Evolutionary conservation across 2,888 invertebrate species (phyloP).

Genomic region (Pollenia labialis): DNA sequence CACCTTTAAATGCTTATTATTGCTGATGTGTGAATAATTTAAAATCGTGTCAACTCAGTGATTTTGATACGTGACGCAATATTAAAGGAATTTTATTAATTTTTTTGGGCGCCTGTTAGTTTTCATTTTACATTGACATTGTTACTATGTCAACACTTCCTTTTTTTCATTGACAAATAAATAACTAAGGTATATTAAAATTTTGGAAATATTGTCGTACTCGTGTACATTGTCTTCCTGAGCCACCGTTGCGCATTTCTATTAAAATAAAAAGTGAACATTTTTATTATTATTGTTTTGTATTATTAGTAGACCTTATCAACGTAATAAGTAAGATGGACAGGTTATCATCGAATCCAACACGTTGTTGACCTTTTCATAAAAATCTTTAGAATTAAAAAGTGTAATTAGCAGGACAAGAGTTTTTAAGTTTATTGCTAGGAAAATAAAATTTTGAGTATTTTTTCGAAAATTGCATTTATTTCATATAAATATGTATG

Average conservation of each 20-base stretch:
- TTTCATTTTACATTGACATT: neutral
- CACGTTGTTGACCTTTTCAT: neutral
- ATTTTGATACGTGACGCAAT: neutral
- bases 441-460: too few species aligned
- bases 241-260: conserved; percentile 21
- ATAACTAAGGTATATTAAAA: neutral
- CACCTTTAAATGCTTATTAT: neutral
- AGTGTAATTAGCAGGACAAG: too few species aligned
- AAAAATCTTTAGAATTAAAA: neutral
- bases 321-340: neutral
- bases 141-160: too few species aligned
- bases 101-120: neutral
- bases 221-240: neutral
- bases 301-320: neutral
- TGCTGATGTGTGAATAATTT: neutral
- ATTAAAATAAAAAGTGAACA: neutral
- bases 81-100: conserved; percentile 31
- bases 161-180: neutral
- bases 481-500: too few species aligned
- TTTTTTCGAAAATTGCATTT: too few species aligned
- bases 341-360: conserved; percentile 2
- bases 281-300: neutral
- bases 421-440: too few species aligned
- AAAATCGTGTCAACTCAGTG: neutral
- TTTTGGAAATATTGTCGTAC: neutral